Evolutionary conservation across 35 echinoderm and acorn worm genomes (phyloP).

Genomic region (Diadema setosum): DNA sequence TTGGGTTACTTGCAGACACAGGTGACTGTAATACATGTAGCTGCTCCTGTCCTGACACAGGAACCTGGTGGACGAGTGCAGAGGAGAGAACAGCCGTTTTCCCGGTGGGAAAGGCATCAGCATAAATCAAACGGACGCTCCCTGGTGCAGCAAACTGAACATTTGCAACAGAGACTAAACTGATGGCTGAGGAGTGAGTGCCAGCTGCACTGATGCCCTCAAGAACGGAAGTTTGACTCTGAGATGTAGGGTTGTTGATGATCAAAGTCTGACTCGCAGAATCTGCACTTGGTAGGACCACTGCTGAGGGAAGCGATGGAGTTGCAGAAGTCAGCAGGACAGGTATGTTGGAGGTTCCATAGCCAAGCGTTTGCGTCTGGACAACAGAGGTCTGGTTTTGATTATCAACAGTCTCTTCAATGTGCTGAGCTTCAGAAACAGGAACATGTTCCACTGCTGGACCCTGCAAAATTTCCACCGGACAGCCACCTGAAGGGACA

Average conservation of each 20-base stretch:
- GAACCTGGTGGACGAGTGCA: no score
- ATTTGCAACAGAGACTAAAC: not conserved
- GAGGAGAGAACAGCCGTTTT: no score
- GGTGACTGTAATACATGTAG: no score
- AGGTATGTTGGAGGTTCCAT: slow-evolving; percentile 1
- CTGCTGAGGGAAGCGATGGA: not conserved
- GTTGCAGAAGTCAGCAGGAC: not conserved
- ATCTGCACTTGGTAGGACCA: not conserved
- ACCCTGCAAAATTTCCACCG: no score
- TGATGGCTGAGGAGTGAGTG: not conserved
- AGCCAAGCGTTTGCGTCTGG: not conserved
- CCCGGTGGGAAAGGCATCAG: no score
- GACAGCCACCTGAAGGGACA: no score
- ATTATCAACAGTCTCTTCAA: no score
- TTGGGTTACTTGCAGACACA: no score
- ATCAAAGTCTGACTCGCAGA: not conserved
- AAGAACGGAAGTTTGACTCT: not conserved
- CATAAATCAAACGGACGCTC: not conserved
- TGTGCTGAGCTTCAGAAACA: no score
- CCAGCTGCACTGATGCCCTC: not conserved
- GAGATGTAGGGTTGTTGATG: not conserved
- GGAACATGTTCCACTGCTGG: no score
- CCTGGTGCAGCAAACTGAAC: not conserved
- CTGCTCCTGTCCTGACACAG: no score
- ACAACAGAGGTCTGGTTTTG: no score